These are phyloP conservation scores for Andrena camellia DNA, from an alignment of 2,888 invertebrate genomes.

Conservation along the genomic window DNA sequence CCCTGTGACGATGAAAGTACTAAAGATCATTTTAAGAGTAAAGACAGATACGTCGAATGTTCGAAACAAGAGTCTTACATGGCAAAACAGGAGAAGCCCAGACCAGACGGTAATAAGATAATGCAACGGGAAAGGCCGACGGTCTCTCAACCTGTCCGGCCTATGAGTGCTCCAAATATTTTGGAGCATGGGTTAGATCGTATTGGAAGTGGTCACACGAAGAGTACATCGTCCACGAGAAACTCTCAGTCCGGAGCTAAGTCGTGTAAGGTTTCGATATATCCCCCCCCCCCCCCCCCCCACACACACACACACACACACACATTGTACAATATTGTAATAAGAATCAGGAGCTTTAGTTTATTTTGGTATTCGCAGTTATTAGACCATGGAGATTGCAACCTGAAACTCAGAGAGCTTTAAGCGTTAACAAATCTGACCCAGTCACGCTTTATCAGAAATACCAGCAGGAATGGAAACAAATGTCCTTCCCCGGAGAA, in stretches of 20 bases:
- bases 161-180: conserved; percentile 48
- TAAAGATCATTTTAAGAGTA: neutral
- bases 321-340: neutral
- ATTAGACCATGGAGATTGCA: conserved; percentile 87
- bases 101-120: conserved; percentile 7
- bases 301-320: no score
- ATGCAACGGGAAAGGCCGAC: neutral
- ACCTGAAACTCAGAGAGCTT: conserved; percentile 78
- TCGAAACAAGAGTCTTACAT: neutral
- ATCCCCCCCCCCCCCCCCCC: no score
- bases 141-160: conserved; percentile 6
- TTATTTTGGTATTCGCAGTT: conserved; percentile 84
- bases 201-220: conserved; percentile 25
- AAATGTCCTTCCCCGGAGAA: conserved; percentile 91
- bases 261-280: conserved; percentile 74
- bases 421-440: conserved; percentile 86
- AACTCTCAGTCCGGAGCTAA: conserved; percentile 64
- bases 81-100: neutral
- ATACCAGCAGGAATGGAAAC: conserved; percentile 91
- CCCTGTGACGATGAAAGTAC: conserved; percentile 8
- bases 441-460: conserved; percentile 92
- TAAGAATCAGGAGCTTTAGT: neutral
- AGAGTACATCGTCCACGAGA: conserved; percentile 54
- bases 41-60: neutral
- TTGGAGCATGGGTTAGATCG: conserved; percentile 30